Conservation (phyloP, 2,113 vertebrate genomes). For the Labrus mixtus region DNA sequence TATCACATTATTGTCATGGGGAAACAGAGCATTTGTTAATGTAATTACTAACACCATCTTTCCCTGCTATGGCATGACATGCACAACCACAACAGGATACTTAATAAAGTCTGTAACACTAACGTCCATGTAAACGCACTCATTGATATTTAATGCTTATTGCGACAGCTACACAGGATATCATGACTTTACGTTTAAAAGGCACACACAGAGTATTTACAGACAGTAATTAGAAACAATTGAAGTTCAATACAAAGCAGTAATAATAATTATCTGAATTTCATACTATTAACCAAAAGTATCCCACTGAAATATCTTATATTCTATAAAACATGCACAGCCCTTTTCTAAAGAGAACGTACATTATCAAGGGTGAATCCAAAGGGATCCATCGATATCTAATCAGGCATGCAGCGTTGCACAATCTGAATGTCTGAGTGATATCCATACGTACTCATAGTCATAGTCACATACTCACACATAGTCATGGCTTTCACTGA, state of each 20-base stretch:
- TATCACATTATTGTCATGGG: too few relatives aligned
- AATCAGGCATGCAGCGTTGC: constrained; percentile 24
- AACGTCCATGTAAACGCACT: too few relatives aligned
- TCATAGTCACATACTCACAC: too few relatives aligned
- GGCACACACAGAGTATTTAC: neutral
- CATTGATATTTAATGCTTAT: constrained; percentile 7
- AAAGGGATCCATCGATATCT: constrained; percentile 42
- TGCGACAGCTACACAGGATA: neutral
- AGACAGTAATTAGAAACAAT: neutral
- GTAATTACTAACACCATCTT: too few relatives aligned
- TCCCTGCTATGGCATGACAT: too few relatives aligned
- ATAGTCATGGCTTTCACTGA: constrained; percentile 42
- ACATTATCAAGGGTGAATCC: constrained; percentile 11
- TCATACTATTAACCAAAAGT: neutral
- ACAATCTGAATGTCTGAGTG: constrained; percentile 35
- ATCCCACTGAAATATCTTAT: neutral
- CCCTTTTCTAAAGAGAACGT: constrained; percentile 15
- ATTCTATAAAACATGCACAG: neutral
- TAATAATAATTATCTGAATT: neutral
- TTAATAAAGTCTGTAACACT: too few relatives aligned
- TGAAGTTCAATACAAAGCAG: neutral
- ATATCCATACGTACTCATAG: constrained; percentile 29
- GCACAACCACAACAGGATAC: too few relatives aligned
- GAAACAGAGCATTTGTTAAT: too few relatives aligned
- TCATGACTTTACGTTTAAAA: neutral